A percentile compares a stretch with the other conserved stretches of the same genome.
These are phyloP conservation scores for Podarcis lilfordi DNA, from an alignment of 2,797 vertebrate genomes.

Conservation along the genomic window DNA sequence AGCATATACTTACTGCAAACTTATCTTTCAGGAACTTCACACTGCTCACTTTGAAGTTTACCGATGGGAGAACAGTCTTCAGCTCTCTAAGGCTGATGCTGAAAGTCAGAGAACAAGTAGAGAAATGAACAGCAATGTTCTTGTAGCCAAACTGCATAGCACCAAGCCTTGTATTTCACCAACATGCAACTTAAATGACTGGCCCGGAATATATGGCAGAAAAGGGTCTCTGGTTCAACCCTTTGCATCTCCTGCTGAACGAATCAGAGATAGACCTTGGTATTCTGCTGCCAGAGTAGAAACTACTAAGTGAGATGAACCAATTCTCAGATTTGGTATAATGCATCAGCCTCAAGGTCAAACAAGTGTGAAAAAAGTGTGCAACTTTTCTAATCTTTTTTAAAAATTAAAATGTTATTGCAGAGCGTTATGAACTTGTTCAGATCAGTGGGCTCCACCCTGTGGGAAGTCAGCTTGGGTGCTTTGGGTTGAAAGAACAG, in stretches of 20 bases:
- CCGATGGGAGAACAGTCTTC: slow-evolving; percentile 88
- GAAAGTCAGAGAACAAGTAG: not conserved
- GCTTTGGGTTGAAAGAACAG: not conserved
- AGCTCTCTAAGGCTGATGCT: slow-evolving; percentile 93
- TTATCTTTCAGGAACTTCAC: slow-evolving; percentile 90
- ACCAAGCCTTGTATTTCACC: not conserved
- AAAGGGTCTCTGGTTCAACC: not conserved
- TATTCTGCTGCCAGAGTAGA: not conserved
- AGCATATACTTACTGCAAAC: slow-evolving; percentile 80
- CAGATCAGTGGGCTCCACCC: not conserved
- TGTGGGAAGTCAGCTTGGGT: not conserved
- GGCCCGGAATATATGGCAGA: not conserved
- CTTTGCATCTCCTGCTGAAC: not conserved
- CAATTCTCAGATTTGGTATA: not conserved
- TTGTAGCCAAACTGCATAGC: not conserved
- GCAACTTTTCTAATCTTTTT: not conserved
- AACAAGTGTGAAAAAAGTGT: not conserved
- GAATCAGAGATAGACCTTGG: not conserved
- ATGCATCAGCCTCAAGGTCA: not conserved
- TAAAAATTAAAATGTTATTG: not conserved
- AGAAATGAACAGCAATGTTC: not conserved
- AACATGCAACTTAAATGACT: not conserved
- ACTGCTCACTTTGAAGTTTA: slow-evolving; percentile 90
- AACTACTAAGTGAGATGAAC: not conserved
- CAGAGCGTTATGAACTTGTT: not conserved